phyloP scores from a whole-genome alignment of 1,140 invertebrate species.

The Rhagoletis pomonella region DNA sequence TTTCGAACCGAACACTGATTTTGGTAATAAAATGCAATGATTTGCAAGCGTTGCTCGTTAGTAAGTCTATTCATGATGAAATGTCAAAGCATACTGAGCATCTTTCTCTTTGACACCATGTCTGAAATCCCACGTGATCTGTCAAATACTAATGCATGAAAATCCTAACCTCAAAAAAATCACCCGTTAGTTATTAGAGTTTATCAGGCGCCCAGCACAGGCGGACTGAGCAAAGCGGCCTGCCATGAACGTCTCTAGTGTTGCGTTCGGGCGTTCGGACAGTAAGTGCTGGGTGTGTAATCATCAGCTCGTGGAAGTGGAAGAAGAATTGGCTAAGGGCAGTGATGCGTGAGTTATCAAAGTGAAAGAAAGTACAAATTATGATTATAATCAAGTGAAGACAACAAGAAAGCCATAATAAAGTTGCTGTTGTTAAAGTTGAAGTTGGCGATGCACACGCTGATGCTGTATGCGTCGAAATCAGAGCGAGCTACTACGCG shows the following conservation, averaged over 20 bases:
- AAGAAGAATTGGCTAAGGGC: slow-evolving; percentile 33
- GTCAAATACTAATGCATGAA: no score
- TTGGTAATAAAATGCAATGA: no score
- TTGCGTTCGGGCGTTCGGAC: background rate
- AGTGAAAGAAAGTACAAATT: slow-evolving; percentile 54
- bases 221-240: background rate
- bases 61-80: no score
- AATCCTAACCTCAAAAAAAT: no score
- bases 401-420: slow-evolving; percentile 27
- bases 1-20: no score
- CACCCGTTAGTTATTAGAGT: slow-evolving; percentile 35
- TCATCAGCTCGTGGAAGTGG: slow-evolving; percentile 12
- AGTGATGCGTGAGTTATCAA: slow-evolving; percentile 51
- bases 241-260: background rate
- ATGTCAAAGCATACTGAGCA: no score
- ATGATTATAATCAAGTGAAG: slow-evolving; percentile 38
- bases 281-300: background rate
- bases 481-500: background rate
- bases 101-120: no score
- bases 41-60: no score
- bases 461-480: background rate
- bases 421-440: background rate
- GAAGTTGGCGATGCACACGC: background rate
- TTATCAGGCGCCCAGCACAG: slow-evolving; percentile 20
- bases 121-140: no score